phyloP scores from a whole-genome alignment of 2,797 vertebrate genomes.

The Odontamblyopus lacepedii region DNA sequence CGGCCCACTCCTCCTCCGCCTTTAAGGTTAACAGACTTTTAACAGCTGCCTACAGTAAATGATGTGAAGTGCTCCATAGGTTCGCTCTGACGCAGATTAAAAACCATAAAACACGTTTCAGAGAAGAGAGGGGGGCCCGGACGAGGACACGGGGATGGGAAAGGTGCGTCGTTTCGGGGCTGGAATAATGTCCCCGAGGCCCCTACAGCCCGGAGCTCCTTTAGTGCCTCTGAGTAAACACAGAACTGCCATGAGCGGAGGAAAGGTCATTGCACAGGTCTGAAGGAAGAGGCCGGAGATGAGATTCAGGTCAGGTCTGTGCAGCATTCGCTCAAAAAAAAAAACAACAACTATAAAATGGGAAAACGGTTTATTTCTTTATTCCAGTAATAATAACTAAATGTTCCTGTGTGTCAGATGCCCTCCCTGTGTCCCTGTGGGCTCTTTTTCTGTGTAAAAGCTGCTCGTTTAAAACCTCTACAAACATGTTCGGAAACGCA shows the following conservation, averaged over 20 bases:
- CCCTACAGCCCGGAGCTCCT: constrained; percentile 45
- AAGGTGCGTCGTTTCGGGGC: constrained; percentile 21
- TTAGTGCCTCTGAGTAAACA: constrained; percentile 66
- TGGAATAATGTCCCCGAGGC: constrained; percentile 35
- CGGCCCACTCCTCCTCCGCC: constrained; percentile 1
- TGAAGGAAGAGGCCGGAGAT: too few relatives aligned
- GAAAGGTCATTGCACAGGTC: neutral
- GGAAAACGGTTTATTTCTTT: too few relatives aligned
- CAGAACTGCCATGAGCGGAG: constrained; percentile 23
- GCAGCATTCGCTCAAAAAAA: too few relatives aligned
- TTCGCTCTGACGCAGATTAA: constrained; percentile 27
- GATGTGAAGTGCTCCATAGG: constrained; percentile 22
- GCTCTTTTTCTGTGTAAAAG: too few relatives aligned
- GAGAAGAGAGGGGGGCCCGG: constrained; percentile 48
- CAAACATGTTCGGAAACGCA: too few relatives aligned
- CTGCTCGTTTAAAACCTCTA: too few relatives aligned
- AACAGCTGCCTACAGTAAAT: constrained; percentile 33
- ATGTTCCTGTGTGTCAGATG: too few relatives aligned
- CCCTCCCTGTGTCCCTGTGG: too few relatives aligned
- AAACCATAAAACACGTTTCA: constrained; percentile 39
- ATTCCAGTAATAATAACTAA: too few relatives aligned
- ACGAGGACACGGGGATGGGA: constrained; percentile 7
- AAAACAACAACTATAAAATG: too few relatives aligned
- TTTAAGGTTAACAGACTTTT: neutral
- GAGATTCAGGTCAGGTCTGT: too few relatives aligned